Evolutionary conservation across 2,113 vertebrate genomes (phyloP).

Genomic region (Halcyon senegalensis): DNA sequence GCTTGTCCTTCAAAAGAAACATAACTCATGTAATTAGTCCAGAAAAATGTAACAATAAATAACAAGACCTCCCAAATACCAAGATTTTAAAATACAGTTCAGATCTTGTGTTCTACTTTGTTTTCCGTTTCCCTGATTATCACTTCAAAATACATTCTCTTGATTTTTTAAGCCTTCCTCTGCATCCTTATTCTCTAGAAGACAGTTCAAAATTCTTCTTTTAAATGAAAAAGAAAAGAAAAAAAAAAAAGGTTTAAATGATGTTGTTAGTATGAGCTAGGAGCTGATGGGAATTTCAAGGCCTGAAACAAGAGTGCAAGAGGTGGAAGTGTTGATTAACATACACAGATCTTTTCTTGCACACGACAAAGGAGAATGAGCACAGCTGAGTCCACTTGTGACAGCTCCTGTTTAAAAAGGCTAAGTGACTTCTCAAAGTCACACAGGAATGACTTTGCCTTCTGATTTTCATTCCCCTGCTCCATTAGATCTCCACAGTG

Average conservation of each 20-base stretch:
- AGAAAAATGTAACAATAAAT: neutral
- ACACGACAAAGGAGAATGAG: neutral
- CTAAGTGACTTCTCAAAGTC: slow-evolving; percentile 46
- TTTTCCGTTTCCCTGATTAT: neutral
- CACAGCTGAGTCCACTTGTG: neutral
- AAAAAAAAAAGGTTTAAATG: neutral
- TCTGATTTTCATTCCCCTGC: slow-evolving; percentile 5
- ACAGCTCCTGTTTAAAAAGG: neutral
- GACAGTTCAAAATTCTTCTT: neutral
- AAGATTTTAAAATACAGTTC: neutral
- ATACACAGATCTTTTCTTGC: neutral
- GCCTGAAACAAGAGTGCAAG: neutral
- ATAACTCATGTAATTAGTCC: neutral
- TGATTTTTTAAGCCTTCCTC: neutral
- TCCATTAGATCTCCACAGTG: slow-evolving; percentile 23
- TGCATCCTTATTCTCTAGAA: neutral
- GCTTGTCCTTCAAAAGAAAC: neutral
- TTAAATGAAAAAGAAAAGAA: neutral
- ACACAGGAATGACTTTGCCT: neutral
- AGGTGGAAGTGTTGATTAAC: neutral
- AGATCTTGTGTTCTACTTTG: neutral
- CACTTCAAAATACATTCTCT: neutral
- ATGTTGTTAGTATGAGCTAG: neutral
- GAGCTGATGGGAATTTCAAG: neutral
- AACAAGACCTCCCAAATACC: neutral